A percentile compares a stretch with the other conserved stretches of the same genome.
These are phyloP conservation scores for Octomys mimax DNA, from an alignment of 2,797 vertebrate species.

Conservation along the genomic window DNA sequence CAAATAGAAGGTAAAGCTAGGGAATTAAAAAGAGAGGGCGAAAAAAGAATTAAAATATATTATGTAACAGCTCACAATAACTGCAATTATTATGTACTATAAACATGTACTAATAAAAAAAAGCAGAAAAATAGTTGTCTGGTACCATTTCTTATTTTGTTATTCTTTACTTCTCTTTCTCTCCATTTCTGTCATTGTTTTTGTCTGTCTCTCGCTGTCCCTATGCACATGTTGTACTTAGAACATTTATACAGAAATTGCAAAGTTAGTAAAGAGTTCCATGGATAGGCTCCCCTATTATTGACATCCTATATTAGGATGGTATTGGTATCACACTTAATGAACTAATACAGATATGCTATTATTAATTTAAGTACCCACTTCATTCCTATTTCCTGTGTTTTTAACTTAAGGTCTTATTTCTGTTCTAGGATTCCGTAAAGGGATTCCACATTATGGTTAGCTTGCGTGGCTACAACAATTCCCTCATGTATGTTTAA, in stretches of 20 bases:
- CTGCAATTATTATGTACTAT: neutral
- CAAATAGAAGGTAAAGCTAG: neutral
- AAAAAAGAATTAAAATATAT: neutral
- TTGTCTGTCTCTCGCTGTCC: neutral
- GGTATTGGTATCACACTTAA: neutral
- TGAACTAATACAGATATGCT: neutral
- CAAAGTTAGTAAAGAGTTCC: neutral
- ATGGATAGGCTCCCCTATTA: neutral
- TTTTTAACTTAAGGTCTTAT: neutral
- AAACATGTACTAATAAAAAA: neutral
- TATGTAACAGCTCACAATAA: neutral
- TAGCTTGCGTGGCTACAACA: neutral
- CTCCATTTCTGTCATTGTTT: neutral
- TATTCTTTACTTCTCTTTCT: neutral
- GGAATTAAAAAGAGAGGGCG: neutral
- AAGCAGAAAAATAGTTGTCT: neutral
- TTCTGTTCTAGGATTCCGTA: neutral
- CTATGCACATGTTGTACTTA: neutral
- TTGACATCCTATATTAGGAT: neutral
- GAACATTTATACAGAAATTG: neutral
- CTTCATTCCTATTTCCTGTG: neutral
- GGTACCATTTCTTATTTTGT: neutral
- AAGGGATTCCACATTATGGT: neutral
- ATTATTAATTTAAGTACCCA: neutral
- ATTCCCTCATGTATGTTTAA: conserved; percentile 13